phyloP scores from a whole-genome alignment of 2,888 invertebrate genomes.

The Danaus chrysippus region DNA sequence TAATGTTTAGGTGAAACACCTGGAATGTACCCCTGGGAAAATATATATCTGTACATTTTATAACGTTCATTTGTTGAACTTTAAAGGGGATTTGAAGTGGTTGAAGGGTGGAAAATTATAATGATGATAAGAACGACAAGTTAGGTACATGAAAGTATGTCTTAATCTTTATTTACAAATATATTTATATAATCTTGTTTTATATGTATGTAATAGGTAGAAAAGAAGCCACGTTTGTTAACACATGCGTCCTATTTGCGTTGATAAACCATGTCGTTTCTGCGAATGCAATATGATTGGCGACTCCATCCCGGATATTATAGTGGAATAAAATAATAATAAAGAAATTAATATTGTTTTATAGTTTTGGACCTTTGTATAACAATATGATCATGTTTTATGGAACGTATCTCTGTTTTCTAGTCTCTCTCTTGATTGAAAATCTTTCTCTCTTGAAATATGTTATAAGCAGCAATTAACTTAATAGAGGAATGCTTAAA shows the following conservation, averaged over 20 bases:
- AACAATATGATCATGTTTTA: not conserved
- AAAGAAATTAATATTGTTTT: not conserved
- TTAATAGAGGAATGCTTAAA: no score
- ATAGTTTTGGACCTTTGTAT: not conserved
- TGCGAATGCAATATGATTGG: constrained; percentile 54
- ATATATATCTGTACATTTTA: constrained; percentile 13
- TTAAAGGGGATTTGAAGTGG: not conserved
- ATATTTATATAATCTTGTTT: not conserved
- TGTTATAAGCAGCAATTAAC: no score
- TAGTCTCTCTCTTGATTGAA: no score
- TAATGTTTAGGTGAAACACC: constrained; percentile 27
- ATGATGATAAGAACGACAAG: no score
- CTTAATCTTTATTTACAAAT: not conserved
- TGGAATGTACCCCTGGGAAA: constrained; percentile 51
- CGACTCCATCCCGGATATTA: constrained; percentile 50
- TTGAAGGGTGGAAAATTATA: not conserved
- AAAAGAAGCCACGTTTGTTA: constrained; percentile 19
- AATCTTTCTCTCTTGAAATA: no score
- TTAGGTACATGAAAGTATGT: no score
- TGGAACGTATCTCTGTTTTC: no score
- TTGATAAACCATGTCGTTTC: constrained; percentile 54
- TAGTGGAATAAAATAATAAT: not conserved
- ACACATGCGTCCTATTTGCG: constrained; percentile 22
- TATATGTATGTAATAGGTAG: constrained; percentile 17
- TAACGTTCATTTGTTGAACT: constrained; percentile 12